A percentile compares a stretch with the other conserved stretches of the same genome.
Evolutionary conservation across 2,113 vertebrate genomes (phyloP).

Genomic region (Tiliqua scincoides): DNA sequence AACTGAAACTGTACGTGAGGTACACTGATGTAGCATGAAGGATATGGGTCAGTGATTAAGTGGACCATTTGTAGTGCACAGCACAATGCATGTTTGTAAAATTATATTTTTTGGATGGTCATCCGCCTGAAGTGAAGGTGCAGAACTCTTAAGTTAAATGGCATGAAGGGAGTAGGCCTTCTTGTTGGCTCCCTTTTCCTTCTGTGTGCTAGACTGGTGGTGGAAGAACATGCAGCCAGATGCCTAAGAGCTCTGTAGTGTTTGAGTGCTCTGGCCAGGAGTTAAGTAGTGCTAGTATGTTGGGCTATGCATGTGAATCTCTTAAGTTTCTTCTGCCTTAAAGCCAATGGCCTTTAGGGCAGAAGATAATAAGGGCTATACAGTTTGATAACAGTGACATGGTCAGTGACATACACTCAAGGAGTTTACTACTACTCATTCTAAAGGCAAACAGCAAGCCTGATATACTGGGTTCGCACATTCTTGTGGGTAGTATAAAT

Average conservation of each 20-base stretch:
- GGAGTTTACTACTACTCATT: background rate
- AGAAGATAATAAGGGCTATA: background rate
- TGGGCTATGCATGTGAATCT: background rate
- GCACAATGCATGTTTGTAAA: background rate
- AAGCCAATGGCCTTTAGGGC: background rate
- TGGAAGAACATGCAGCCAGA: background rate
- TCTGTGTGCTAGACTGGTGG: background rate
- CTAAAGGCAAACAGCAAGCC: background rate
- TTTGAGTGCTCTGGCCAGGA: background rate
- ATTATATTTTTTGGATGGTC: background rate
- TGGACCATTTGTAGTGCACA: background rate
- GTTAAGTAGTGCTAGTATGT: background rate
- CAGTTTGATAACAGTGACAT: background rate
- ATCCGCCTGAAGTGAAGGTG: background rate
- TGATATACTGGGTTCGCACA: background rate
- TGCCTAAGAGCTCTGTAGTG: background rate
- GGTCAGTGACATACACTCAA: background rate
- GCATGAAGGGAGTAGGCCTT: background rate
- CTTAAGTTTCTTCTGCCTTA: background rate
- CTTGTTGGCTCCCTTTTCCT: background rate
- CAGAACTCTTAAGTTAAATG: background rate
- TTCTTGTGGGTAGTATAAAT: no score
- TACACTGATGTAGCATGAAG: background rate
- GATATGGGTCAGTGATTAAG: background rate
- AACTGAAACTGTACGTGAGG: background rate